phyloP scores from a whole-genome alignment of 2,797 vertebrate genomes.

The Enteromius radiatus region DNA sequence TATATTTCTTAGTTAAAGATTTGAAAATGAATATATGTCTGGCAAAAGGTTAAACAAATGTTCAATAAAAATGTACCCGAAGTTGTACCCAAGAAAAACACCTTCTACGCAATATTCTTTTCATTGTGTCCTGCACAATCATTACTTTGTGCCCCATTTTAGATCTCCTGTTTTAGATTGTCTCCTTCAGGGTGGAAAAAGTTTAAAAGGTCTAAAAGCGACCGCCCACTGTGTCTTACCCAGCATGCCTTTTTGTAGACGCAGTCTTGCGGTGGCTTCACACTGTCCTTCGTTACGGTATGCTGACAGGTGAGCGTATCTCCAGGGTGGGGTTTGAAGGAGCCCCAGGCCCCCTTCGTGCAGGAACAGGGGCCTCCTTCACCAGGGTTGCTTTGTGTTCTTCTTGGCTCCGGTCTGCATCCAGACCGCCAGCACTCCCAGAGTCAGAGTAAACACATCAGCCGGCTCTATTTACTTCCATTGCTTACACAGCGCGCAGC shows the following conservation, averaged over 20 bases:
- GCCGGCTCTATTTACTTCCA: conserved; percentile 58
- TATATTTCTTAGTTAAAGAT: neutral
- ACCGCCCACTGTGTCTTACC: neutral
- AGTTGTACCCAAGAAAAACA: neutral
- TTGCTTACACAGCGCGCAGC: conserved; percentile 54
- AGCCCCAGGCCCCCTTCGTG: neutral
- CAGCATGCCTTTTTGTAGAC: conserved; percentile 8
- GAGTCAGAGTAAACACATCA: conserved; percentile 60
- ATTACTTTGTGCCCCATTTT: neutral
- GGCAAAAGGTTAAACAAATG: neutral
- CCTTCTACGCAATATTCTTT: neutral
- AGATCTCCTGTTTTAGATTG: neutral
- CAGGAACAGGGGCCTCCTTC: conserved; percentile 37
- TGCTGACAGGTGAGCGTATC: conserved; percentile 48
- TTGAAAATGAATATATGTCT: neutral
- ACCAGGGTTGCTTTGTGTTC: conserved; percentile 14
- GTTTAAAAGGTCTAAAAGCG: conserved; percentile 1
- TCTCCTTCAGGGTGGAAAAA: neutral
- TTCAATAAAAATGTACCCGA: neutral
- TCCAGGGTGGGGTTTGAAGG: conserved; percentile 40
- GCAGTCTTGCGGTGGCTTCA: conserved; percentile 3
- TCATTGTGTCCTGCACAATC: neutral
- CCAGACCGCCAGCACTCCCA: conserved; percentile 41
- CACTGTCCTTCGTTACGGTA: neutral
- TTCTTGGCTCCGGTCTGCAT: conserved; percentile 9